phyloP scores from a whole-genome alignment of 2,797 vertebrate species.

The Anguilla obscura region DNA sequence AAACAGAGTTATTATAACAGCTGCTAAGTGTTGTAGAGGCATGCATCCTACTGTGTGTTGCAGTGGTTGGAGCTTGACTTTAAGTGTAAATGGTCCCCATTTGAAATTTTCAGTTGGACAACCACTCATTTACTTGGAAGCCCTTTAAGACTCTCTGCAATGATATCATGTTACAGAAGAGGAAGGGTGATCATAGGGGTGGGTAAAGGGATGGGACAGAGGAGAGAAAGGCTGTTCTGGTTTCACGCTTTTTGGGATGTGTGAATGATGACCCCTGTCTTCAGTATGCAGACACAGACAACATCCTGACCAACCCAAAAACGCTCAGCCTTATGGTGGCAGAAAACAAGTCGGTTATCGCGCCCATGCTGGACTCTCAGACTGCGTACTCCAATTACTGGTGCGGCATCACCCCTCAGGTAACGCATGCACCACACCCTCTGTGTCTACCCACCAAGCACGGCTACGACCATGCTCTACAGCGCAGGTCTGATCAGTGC shows the following conservation, averaged over 20 bases:
- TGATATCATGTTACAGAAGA: neutral
- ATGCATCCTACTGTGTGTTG: neutral
- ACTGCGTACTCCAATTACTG: slow-evolving; percentile 97
- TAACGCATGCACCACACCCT: slow-evolving; percentile 46
- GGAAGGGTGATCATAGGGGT: neutral
- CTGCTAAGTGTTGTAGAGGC: neutral
- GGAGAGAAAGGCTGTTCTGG: neutral
- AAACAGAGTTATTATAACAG: neutral
- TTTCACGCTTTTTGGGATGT: neutral
- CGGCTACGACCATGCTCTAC: neutral
- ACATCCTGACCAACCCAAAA: slow-evolving; percentile 88
- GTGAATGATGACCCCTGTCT: neutral
- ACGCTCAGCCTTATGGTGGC: slow-evolving; percentile 82
- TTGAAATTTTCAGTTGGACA: neutral
- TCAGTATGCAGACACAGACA: slow-evolving; percentile 89
- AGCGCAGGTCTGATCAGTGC: neutral
- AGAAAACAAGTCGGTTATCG: slow-evolving; percentile 84
- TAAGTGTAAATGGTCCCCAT: neutral
- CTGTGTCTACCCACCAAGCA: neutral
- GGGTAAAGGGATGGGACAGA: neutral
- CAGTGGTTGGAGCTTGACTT: neutral
- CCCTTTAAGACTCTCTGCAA: neutral
- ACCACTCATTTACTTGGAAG: neutral
- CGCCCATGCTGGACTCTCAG: slow-evolving; percentile 93
- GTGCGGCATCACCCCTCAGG: slow-evolving; percentile 97